Evolutionary conservation across 2,888 invertebrate genomes (phyloP).

Genomic region (Euphydryas editha): DNA sequence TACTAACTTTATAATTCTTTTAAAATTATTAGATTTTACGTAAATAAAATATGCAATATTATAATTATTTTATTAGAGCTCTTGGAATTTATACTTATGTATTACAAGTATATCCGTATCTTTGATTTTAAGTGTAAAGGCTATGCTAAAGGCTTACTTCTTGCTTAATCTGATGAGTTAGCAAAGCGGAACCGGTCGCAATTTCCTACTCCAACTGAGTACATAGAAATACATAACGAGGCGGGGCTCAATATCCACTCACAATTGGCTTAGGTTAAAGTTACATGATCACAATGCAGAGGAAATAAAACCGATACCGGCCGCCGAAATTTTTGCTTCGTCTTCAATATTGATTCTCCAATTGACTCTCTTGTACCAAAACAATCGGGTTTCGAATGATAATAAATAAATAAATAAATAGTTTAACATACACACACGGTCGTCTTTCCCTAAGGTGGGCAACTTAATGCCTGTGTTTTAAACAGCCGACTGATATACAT

Average conservation of each 20-base stretch:
- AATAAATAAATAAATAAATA: too few species aligned
- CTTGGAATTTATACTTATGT: background rate
- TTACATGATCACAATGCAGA: slow-evolving; percentile 75
- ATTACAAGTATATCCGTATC: background rate
- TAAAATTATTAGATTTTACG: too few species aligned
- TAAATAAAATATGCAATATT: background rate
- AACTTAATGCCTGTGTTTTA: too few species aligned
- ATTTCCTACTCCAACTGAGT: slow-evolving; percentile 65
- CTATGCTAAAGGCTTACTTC: slow-evolving; percentile 38
- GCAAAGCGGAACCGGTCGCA: slow-evolving; percentile 65
- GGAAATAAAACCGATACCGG: slow-evolving; percentile 64
- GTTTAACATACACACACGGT: too few species aligned
- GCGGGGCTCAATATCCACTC: slow-evolving; percentile 65
- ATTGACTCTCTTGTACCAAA: slow-evolving; percentile 49
- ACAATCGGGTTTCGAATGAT: slow-evolving; percentile 4
- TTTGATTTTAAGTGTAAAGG: slow-evolving; percentile 10
- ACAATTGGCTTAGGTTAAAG: slow-evolving; percentile 72
- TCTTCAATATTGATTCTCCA: slow-evolving; percentile 62
- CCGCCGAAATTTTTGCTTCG: slow-evolving; percentile 58
- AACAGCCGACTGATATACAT: too few species aligned
- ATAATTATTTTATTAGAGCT: background rate
- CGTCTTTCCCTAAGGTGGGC: too few species aligned
- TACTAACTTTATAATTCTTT: background rate
- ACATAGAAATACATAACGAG: slow-evolving; percentile 54
- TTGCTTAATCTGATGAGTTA: slow-evolving; percentile 70